Conservation (phyloP, 2,113 vertebrate genomes). For the Lamprotornis superbus region DNA sequence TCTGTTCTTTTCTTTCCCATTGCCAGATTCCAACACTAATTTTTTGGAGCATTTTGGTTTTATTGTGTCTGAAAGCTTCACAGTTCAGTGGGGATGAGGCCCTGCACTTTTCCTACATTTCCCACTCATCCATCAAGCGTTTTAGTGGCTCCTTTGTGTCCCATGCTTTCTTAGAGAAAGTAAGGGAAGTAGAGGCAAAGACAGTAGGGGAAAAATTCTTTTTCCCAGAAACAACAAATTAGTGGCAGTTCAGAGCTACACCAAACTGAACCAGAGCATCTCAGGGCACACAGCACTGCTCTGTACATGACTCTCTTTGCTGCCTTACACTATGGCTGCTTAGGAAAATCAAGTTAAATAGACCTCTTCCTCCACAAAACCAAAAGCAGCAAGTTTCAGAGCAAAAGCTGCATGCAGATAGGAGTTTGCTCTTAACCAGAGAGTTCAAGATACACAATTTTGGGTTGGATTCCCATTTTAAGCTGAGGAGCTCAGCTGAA, state of each 20-base stretch:
- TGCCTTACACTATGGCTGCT: neutral
- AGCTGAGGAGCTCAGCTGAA: neutral
- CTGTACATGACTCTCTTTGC: neutral
- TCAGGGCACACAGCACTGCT: neutral
- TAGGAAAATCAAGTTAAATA: neutral
- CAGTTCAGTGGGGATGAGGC: neutral
- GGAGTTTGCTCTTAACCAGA: neutral
- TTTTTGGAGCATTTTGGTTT: neutral
- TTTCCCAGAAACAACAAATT: neutral
- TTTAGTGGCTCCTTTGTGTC: neutral
- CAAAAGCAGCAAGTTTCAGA: neutral
- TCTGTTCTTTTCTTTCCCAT: neutral
- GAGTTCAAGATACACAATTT: neutral
- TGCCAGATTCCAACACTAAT: neutral
- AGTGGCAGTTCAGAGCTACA: neutral
- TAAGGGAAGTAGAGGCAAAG: neutral
- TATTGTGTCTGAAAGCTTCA: neutral
- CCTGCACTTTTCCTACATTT: neutral
- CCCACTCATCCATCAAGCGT: neutral
- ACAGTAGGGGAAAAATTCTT: accelerated
- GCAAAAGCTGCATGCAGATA: neutral
- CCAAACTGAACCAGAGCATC: neutral
- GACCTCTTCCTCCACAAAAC: neutral
- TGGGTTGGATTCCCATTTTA: neutral
- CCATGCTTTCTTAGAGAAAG: neutral